Base-by-base conservation (phyloP, 2,888 invertebrate species). In the Coenonympha glycerion region DNA sequence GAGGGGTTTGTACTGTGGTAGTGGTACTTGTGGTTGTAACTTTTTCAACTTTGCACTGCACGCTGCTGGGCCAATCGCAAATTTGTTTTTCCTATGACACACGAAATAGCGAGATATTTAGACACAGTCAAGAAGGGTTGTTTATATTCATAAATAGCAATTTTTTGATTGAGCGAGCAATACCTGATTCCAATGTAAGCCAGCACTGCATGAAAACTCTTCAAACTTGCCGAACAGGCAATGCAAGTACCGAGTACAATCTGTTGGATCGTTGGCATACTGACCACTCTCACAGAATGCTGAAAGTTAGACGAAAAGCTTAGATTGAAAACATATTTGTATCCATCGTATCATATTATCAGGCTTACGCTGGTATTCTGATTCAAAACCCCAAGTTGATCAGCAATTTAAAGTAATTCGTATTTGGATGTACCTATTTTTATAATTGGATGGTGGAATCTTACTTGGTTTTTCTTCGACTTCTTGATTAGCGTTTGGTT, bases 171-270 rank as follows among this genome's bases (percentile, higher is more conserved):
- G 4, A 11, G n/a, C n/a, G n/a, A 28, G 21, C 31, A 9, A 79
- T 79, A 91, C 91, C 68, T 89, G 87, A 71, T 92, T 93, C 91
- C 93, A 94, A 60, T 93, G 91, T 24, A 94, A 79, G 9, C 93
- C 93, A 6, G 90, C 87, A 31, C 91, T 89, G 71, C 95, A 96
- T 9, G 90, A 80, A 62, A 91, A 92, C 13, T 90, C 88, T 69
- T 93, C 91, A 52, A 91, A 91, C 64, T 92, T 91, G 24, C 94
- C 94, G 90, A 94, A 95, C 13, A 94, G 80, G 62, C 96, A 96
- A 56, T 92, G 91, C 54, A 91, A 86, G 68, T 94, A 95, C 47
- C 91, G 90, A 0, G 87, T 86, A 66, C 95, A 95, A 64, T 95
- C 92, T 0, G 89, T 89, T 0, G 92, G 91, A 59, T 91, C 86